Base-by-base conservation (phyloP, 2,888 invertebrate genomes). In the Eugnorisma glareosa region DNA sequence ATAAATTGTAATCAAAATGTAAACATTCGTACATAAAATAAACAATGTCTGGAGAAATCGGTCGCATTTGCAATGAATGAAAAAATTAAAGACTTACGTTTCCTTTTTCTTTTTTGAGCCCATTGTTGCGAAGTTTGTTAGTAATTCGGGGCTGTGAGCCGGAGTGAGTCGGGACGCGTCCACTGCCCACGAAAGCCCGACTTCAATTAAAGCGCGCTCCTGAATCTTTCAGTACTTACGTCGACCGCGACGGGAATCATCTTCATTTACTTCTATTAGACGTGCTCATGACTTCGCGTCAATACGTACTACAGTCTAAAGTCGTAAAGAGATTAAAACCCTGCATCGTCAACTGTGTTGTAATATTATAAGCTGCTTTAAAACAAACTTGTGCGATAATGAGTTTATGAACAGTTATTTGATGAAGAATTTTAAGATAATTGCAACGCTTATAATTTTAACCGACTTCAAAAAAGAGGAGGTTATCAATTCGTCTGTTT, bases 81-180 rank as follows among this genome's bases (percentile, higher is more conserved):
- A 57, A 54, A 54, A n/a, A 21, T 8, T 10, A 35, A 67, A 59
- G 2, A 89, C 89, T 89, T 83, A 89, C 89, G 73, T 83, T 77
- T 85, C 83, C 61, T 88, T 89, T 75, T 85, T 88, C 79, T 90
- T 87, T 71, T 89, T 89, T 5, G 89, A 72, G 40, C 84, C 87
- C 89, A 89, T 89, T 70, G 35, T 68, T 59, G 54, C 1, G 48
- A 40, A 43, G n/a, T 54, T 61, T 18, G 40, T 64, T 8, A 28
- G 40, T 54, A 8, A 54, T n/a, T 54, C 11, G 59, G 68, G 57
- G 45, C 21, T 45, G 64, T 31, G 40, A 43, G 61, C n/a, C 57
- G 21, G 66, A 48, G 11, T 11, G 40, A 31, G 37, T 72, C 35
- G 61, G 86, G 67, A 72, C 64, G 68, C 83, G 86, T 72, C 78